Conservation (phyloP, 2,888 invertebrate species). For the Dolomedes plantarius region DNA sequence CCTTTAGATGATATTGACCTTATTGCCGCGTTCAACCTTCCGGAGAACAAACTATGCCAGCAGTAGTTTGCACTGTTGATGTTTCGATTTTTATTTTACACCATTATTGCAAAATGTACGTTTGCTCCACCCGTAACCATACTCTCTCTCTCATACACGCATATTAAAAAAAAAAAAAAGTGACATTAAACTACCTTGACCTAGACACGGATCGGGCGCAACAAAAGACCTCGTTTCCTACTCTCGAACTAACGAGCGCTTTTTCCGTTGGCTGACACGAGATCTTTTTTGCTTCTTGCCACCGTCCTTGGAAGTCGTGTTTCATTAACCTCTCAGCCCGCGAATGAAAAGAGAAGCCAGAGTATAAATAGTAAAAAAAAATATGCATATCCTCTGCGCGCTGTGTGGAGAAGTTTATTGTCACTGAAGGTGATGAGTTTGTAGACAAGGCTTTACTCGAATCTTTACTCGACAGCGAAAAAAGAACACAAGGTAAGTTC, state of each 20-base stretch:
- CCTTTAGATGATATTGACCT: no score
- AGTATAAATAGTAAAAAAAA: not conserved
- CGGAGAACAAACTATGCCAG: not conserved
- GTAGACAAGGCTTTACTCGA: no score
- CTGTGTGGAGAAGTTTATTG: not conserved
- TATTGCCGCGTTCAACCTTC: not conserved
- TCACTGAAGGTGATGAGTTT: no score
- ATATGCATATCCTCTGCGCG: no score
- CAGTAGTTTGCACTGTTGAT: no score
- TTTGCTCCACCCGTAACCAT: not conserved
- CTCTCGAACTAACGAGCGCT: not conserved
- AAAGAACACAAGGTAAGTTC: no score
- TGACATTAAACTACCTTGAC: constrained; percentile 50
- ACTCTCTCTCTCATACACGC: not conserved
- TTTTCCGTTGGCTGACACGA: not conserved
- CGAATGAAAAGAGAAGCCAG: not conserved
- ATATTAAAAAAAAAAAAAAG: not conserved
- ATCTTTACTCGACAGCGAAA: no score
- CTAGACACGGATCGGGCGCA: constrained; percentile 32
- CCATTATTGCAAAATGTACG: not conserved
- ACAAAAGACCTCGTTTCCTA: constrained; percentile 12
- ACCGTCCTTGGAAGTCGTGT: not conserved
- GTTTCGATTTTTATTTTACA: no score
- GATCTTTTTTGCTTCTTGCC: not conserved
- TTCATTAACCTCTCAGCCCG: not conserved